Evolutionary conservation across 1,140 invertebrate genomes (phyloP).

Genomic region (Sycobia sp.): DNA sequence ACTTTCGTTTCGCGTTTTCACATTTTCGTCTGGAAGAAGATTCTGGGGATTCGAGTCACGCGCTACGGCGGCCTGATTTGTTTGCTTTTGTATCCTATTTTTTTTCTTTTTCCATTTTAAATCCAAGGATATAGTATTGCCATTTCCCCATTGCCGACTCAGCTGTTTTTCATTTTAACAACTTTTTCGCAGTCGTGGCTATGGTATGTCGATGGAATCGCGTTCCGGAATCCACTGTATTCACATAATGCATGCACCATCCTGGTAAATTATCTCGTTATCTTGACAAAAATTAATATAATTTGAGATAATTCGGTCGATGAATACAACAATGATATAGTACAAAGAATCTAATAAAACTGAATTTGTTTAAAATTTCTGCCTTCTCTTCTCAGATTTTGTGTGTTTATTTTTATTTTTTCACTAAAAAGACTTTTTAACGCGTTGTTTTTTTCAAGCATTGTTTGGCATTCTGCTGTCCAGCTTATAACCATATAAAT

Average conservation of each 20-base stretch:
- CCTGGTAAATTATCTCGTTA: background rate
- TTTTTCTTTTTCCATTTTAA: background rate
- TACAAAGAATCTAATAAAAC: no score
- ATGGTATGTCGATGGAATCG: no score
- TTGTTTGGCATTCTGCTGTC: no score
- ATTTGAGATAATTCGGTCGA: no score
- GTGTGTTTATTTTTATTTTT: background rate
- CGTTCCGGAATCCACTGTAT: slow-evolving; percentile 1
- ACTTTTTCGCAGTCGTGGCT: no score
- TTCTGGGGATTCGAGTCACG: background rate
- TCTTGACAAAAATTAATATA: background rate
- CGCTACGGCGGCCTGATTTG: no score
- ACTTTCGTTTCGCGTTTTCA: slow-evolving; percentile 5
- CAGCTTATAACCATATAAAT: background rate
- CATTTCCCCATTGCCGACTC: background rate
- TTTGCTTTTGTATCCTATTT: background rate
- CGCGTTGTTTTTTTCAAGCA: background rate
- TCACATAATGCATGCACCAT: slow-evolving; percentile 1
- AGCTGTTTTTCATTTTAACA: background rate
- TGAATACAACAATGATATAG: background rate
- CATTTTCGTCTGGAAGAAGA: background rate
- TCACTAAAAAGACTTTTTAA: background rate
- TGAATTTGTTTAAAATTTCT: no score
- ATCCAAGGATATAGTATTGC: background rate
- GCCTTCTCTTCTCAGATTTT: background rate